phyloP scores from a whole-genome alignment of 2,113 vertebrate genomes.

The Cebus imitator region DNA sequence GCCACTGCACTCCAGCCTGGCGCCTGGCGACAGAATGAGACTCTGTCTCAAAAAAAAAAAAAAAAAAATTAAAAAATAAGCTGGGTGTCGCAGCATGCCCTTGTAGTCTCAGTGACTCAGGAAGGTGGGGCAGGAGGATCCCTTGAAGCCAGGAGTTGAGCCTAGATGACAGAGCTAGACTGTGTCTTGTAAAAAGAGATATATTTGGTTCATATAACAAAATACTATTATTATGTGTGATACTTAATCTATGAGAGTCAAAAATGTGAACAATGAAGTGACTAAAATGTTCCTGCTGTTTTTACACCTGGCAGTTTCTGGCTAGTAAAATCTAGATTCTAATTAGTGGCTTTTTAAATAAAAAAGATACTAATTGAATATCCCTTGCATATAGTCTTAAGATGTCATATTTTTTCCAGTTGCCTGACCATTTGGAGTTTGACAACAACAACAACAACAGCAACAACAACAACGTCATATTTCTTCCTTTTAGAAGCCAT shows the following conservation, averaged over 20 bases:
- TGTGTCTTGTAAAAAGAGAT: not conserved
- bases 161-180: no score
- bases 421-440: no score
- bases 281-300: constrained; percentile 15
- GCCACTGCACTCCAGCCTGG: no score
- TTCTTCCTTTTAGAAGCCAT: not conserved
- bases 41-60: no score
- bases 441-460: no score
- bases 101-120: no score
- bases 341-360: not conserved
- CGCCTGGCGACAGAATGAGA: no score
- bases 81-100: no score
- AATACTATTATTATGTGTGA: constrained; percentile 8
- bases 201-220: not conserved
- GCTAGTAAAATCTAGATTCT: not conserved
- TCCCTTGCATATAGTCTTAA: not conserved
- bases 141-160: no score
- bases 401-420: not conserved
- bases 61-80: no score
- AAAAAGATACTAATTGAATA: constrained; percentile 4
- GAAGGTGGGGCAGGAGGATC: no score
- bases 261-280: not conserved
- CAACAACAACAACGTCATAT: no score
- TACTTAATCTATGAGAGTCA: not conserved
- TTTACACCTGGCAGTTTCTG: not conserved